These are phyloP conservation scores for Ciconia stormi DNA, from an alignment of 2,113 vertebrate species.

Conservation along the genomic window DNA sequence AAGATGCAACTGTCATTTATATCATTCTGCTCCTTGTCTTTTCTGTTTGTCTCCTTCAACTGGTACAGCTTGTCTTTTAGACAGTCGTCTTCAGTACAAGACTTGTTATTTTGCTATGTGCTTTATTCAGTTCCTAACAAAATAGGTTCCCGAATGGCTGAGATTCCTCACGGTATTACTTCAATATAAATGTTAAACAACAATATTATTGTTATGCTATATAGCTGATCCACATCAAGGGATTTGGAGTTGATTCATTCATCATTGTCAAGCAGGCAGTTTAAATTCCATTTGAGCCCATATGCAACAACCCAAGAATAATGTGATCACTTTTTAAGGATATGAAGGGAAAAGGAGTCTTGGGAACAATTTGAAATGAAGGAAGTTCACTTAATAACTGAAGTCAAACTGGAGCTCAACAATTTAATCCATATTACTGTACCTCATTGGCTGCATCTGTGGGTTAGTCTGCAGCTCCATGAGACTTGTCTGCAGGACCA, in stretches of 20 bases:
- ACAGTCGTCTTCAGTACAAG: background rate
- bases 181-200: slow-evolving; percentile 63
- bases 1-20: background rate
- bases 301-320: slow-evolving; percentile 25
- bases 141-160: background rate
- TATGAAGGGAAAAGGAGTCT: slow-evolving; percentile 8
- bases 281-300: slow-evolving; percentile 16
- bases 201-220: slow-evolving; percentile 57
- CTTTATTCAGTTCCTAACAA: background rate
- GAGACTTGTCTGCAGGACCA: background rate
- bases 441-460: background rate
- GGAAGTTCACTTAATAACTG: background rate
- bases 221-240: slow-evolving; percentile 56
- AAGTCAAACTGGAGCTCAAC: background rate
- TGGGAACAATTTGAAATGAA: slow-evolving; percentile 6
- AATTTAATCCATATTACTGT: background rate
- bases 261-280: slow-evolving; percentile 58
- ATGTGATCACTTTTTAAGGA: slow-evolving; percentile 33
- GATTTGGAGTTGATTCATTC: slow-evolving; percentile 59
- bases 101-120: background rate
- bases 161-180: slow-evolving; percentile 24
- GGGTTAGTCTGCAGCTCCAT: background rate
- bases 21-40: background rate
- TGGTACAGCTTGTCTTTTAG: background rate
- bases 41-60: background rate